Conservation (phyloP, 2,888 invertebrate genomes). For the Aricia artaxerxes region DNA sequence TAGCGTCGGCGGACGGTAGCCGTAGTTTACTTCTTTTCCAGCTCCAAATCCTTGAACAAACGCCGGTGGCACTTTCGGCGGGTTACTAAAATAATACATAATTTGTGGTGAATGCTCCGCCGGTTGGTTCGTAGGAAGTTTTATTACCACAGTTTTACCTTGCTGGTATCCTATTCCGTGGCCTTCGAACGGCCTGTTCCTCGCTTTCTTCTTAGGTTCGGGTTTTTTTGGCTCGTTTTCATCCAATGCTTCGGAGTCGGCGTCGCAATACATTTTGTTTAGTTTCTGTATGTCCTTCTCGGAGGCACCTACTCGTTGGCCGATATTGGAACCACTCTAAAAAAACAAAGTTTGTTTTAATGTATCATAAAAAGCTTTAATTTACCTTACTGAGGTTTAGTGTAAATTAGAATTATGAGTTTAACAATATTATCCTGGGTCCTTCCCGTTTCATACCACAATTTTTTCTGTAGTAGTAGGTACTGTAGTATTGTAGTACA, state of each 20-base stretch:
- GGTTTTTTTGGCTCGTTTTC: slow-evolving; percentile 48
- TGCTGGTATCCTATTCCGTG: slow-evolving; percentile 74
- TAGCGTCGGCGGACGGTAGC: slow-evolving; percentile 34
- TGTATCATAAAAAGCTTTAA: neutral
- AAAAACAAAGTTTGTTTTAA: slow-evolving; percentile 42
- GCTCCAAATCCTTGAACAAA: slow-evolving; percentile 55
- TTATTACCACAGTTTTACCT: slow-evolving; percentile 75
- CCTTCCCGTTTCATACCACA: too few relatives aligned
- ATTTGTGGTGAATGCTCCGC: slow-evolving; percentile 58
- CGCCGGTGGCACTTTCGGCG: slow-evolving; percentile 63
- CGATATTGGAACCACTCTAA: slow-evolving; percentile 73
- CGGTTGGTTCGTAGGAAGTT: slow-evolving; percentile 63
- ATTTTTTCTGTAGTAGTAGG: too few relatives aligned
- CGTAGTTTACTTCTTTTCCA: slow-evolving; percentile 56
- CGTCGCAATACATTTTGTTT: slow-evolving; percentile 80
- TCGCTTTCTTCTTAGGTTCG: slow-evolving; percentile 53
- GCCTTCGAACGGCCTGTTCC: slow-evolving; percentile 70
- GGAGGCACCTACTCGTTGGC: slow-evolving; percentile 80
- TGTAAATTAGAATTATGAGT: too few relatives aligned
- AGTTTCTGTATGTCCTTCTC: slow-evolving; percentile 80
- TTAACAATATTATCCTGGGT: too few relatives aligned
- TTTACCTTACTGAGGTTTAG: too few relatives aligned
- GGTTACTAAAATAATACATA: slow-evolving; percentile 72
- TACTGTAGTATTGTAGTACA: too few relatives aligned
- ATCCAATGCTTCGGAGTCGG: slow-evolving; percentile 53